Percentiles rank a stretch among this genome's conserved stretches.
Conservation (phyloP, 1,140 invertebrate genomes). For the Scylla paramamosain region DNA sequence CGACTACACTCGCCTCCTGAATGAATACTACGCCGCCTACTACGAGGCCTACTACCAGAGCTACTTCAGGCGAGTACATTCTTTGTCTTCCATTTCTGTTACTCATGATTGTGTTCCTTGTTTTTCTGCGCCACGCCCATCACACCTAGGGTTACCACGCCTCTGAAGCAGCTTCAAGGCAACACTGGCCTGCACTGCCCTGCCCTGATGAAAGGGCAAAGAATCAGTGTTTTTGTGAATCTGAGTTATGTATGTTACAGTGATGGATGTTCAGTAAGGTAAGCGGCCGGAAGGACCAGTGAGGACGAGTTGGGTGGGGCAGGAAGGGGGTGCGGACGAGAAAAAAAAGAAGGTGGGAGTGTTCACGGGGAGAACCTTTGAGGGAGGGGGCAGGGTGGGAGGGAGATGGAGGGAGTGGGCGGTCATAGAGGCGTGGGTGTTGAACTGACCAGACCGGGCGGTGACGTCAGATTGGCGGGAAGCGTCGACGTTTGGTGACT, state of each 20-base stretch:
- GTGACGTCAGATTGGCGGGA: constrained; percentile 56
- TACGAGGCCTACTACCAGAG: constrained; percentile 77
- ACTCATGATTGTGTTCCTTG: neutral
- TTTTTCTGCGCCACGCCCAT: neutral
- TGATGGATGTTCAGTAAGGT: neutral
- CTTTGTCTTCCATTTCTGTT: neutral
- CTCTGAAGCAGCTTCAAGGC: neutral
- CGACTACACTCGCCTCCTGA: constrained; percentile 69
- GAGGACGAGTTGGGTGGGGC: neutral
- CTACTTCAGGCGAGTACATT: constrained; percentile 69
- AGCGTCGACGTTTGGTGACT: constrained; percentile 19
- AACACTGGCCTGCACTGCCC: neutral
- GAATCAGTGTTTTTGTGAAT: neutral
- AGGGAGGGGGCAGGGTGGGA: neutral
- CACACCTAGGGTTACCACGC: neutral
- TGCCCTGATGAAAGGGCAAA: neutral
- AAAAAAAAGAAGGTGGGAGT: neutral
- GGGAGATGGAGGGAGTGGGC: neutral
- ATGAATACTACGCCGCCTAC: constrained; percentile 76
- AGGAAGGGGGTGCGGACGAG: no score
- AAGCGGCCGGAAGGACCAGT: neutral
- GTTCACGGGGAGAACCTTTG: neutral
- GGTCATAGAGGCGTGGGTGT: constrained; percentile 13
- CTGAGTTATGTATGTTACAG: neutral
- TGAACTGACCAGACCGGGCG: neutral